Percentiles rank a stretch among this genome's conserved stretches.
Conservation (phyloP, 2,888 invertebrate genomes). For the Saturnia japonica region DNA sequence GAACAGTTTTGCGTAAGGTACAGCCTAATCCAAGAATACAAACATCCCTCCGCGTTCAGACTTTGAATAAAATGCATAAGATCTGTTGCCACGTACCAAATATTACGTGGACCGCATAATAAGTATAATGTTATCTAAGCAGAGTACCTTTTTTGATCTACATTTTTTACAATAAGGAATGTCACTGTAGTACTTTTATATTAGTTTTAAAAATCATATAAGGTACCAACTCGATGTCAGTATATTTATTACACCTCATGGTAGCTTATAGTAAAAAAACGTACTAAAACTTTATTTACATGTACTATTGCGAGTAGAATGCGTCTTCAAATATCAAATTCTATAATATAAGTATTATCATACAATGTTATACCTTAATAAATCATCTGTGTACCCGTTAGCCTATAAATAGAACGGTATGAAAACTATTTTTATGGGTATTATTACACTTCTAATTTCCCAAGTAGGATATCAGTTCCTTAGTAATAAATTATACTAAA, state of each 20-base stretch:
- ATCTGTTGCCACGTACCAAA: slow-evolving; percentile 46
- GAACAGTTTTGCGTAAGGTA: slow-evolving; percentile 47
- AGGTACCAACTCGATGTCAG: neutral
- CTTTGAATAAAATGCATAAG: slow-evolving; percentile 42
- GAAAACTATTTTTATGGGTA: neutral
- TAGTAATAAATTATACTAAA: neutral
- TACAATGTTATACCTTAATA: neutral
- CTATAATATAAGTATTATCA: neutral
- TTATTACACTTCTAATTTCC: neutral
- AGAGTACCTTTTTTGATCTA: slow-evolving; percentile 20
- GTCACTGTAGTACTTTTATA: neutral
- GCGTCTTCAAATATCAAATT: neutral
- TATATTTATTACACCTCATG: no score
- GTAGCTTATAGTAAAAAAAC: no score
- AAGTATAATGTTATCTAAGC: slow-evolving; percentile 30
- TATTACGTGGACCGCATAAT: slow-evolving; percentile 41
- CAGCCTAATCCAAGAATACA: slow-evolving; percentile 53
- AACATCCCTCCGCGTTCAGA: slow-evolving; percentile 43
- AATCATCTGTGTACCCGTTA: neutral
- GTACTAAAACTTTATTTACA: no score
- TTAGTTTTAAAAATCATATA: neutral
- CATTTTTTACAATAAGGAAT: slow-evolving; percentile 26
- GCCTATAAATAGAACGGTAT: neutral
- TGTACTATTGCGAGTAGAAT: no score
- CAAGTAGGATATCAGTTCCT: neutral